phyloP scores from a whole-genome alignment of 2,113 vertebrate genomes.

The Stigmatopora nigra region DNA sequence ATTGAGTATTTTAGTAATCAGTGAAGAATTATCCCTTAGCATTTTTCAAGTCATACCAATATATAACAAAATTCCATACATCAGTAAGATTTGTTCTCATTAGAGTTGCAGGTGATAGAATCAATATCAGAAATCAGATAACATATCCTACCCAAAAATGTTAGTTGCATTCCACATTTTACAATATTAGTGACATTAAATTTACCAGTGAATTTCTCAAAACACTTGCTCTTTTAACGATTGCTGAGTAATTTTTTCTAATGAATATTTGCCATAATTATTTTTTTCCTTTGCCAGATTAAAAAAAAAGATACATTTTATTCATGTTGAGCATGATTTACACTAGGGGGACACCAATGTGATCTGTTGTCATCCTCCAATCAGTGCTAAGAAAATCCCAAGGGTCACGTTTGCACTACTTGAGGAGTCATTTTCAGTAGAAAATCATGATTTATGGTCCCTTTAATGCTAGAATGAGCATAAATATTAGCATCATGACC shows the following conservation, averaged over 20 bases:
- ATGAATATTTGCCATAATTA: not conserved
- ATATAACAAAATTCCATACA: too few species aligned
- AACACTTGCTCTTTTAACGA: not conserved
- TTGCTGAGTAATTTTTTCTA: not conserved
- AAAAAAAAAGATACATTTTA: constrained; percentile 12
- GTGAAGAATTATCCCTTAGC: too few species aligned
- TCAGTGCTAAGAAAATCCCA: constrained; percentile 14
- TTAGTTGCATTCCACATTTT: not conserved
- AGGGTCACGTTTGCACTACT: constrained; percentile 14
- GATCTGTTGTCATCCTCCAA: constrained; percentile 27
- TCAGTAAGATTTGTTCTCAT: too few species aligned
- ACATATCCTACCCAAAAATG: too few species aligned
- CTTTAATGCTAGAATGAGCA: constrained; percentile 42
- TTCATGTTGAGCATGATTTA: not conserved
- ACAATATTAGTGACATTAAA: too few species aligned
- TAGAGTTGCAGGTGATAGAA: too few species aligned
- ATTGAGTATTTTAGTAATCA: too few species aligned
- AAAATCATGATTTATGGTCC: constrained; percentile 50
- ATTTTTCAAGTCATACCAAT: too few species aligned
- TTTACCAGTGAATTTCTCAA: too few species aligned
- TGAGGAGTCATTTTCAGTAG: constrained; percentile 18
- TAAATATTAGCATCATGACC: constrained; percentile 48
- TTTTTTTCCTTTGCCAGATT: constrained; percentile 1
- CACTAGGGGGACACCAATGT: constrained; percentile 2
- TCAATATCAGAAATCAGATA: too few species aligned